phyloP scores from a whole-genome alignment of 2,797 vertebrate genomes.

The Enteromius paludinosus region DNA sequence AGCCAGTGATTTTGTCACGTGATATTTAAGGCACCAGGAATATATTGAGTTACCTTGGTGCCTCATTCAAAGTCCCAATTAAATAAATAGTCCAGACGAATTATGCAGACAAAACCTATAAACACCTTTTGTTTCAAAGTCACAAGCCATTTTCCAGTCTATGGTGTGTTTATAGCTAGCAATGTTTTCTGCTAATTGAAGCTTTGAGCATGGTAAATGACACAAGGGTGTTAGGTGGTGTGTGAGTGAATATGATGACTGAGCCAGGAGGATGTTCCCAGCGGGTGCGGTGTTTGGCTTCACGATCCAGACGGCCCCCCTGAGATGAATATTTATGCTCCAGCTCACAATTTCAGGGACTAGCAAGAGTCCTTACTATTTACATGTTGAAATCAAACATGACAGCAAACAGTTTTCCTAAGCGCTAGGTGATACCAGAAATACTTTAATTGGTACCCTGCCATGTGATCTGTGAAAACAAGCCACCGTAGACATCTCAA shows the following conservation, averaged over 20 bases:
- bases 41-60: conserved; percentile 44
- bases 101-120: conserved; percentile 42
- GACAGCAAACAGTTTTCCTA: conserved; percentile 47
- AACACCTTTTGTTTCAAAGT: conserved; percentile 53
- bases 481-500: conserved; percentile 12
- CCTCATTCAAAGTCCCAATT: conserved; percentile 33
- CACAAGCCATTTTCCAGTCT: conserved; percentile 51
- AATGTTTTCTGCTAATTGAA: conserved; percentile 46
- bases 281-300: conserved; percentile 59
- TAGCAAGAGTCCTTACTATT: conserved; percentile 24
- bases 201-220: conserved; percentile 54
- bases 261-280: conserved; percentile 60
- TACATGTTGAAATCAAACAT: conserved; percentile 57
- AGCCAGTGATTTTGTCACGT: neutral
- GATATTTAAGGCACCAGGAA: conserved; percentile 22
- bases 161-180: conserved; percentile 38
- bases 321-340: conserved; percentile 62
- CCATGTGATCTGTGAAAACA: conserved; percentile 39
- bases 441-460: conserved; percentile 52
- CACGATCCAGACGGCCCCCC: conserved; percentile 56
- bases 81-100: conserved; percentile 50
- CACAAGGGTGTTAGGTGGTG: conserved; percentile 38
- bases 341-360: conserved; percentile 56
- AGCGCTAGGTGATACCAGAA: conserved; percentile 15
- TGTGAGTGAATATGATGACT: conserved; percentile 57